Evolutionary conservation across 1,140 invertebrate genomes (phyloP), one percentile per base, ranked within the genome.

Genomic region (Sycophila sp.): DNA sequence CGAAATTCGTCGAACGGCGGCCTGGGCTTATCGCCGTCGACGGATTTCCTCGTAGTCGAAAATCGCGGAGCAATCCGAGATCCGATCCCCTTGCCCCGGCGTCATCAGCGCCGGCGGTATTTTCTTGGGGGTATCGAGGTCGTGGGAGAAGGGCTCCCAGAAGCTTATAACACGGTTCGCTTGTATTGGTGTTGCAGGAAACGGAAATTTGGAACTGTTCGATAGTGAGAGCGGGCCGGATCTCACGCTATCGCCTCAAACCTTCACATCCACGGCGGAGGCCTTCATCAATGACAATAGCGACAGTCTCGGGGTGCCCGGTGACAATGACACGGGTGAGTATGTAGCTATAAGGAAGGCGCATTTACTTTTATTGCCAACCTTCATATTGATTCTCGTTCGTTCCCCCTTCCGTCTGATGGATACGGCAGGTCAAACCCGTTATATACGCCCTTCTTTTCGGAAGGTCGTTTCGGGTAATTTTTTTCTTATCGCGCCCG

Each of bases 201-300:
- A 88, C 73, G 87, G 88, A 63, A 89, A 87, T 77, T 90, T 91
- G 83, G 91, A 92, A 79, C 83, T 93, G 76, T 92, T 92, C 81
- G 92, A 93, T 84, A 87, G 84, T 72, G 91, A 91, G 72, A 91
- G 91, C 70, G 90, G 90, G 51, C 90, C 90, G 77, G 91, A 91
- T 77, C 85, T 91, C 74, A 90, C 90, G 58, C 81, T 93, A 76
- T 92, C 91, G 64, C 91, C 91, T 67, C 90, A 92, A 79, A 89
- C 90, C 8, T 91, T 91, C 81, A 89, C 89, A 72, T 90, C 89
- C 74, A 88, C 89, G 71, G 87, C 90, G 68, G 90, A 92, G 82
- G 88, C 90, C 81, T 90, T 92, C 82, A 89, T 90, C 85, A 90
- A 90, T 85, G 90, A 91, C 86, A 90, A 90, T 85, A 90, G 89